phyloP scores from a whole-genome alignment of 2,888 invertebrate genomes.

The Eupithecia inturbata region DNA sequence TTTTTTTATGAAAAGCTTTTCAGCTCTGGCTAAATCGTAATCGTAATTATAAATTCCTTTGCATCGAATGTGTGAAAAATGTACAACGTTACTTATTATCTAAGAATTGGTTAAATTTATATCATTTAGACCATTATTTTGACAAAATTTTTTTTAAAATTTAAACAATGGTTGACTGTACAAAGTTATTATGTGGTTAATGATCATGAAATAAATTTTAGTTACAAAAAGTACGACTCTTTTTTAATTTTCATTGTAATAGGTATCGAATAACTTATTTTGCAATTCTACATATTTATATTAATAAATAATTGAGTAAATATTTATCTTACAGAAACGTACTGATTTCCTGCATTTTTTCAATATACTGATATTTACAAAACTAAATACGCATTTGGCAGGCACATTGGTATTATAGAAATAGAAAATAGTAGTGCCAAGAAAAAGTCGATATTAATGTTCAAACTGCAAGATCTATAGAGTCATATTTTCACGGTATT shows the following conservation, averaged over 20 bases:
- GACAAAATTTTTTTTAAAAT: too few species aligned
- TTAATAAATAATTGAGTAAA: conserved; percentile 5
- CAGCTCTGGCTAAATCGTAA: conserved; percentile 45
- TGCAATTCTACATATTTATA: background rate
- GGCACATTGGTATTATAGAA: conserved; percentile 65
- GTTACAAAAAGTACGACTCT: background rate
- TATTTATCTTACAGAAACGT: conserved; percentile 1
- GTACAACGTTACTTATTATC: conserved; percentile 49
- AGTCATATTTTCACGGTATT: background rate
- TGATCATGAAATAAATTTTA: background rate
- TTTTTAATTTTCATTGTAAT: background rate
- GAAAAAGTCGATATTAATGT: conserved; percentile 21
- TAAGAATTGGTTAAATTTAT: background rate
- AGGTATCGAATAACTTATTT: background rate
- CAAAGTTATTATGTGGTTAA: background rate
- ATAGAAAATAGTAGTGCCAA: conserved; percentile 32
- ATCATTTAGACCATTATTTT: background rate
- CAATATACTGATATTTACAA: conserved; percentile 24
- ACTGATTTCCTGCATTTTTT: conserved; percentile 13
- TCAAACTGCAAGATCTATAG: background rate
- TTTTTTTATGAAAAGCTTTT: conserved; percentile 22
- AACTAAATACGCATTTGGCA: conserved; percentile 56
- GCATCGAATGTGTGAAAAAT: conserved; percentile 66
- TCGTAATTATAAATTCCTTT: conserved; percentile 72
- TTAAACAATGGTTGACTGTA: background rate